Evolutionary conservation across 2,888 invertebrate species (phyloP), one percentile per base, ranked within the genome.

Genomic region (Standfussiana lucernea): DNA sequence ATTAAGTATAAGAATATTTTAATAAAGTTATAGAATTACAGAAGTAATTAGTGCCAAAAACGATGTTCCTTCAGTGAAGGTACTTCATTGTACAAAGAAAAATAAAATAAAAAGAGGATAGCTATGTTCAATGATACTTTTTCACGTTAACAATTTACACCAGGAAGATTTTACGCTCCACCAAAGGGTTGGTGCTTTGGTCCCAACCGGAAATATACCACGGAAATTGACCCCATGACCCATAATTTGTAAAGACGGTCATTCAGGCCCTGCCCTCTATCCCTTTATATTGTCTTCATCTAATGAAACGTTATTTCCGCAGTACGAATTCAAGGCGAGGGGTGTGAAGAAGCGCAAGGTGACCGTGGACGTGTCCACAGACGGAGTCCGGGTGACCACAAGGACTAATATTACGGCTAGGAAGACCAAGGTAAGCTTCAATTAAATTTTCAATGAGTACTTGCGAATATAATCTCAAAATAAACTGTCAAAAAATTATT

Each of bases 311-410:
- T 79, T 71, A 67, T 77, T 72, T 78, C 80, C 69, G 68, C 97
- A 99, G 99, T 99, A 99, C 96, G 99, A 99, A 96, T 99, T 99
- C 97, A 99, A 99, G 97, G 98, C 99, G 89, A 99, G 99, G 95
- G 99, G 99, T 75, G 98, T 99, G 93, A 99, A 99, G 97, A 99
- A 99, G 97, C 98, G 99, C 93, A 99, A 99, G 97, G 99, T 99
- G 91, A 98, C 98, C 79, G 97, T 99, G 86, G 98, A 99, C 90
- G 98, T 99, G 85, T 99, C 99, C 35, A 98, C 99, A 65, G 99
- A 99, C 88, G 99, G 99, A 37, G 98, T 99, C 80, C 98, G 98
- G 94, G 98, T 99, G 82, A 98, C 98, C 53, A 97, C 99, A 78
- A 97, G 98, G 94, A 98, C 98, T 95, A 98, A 98, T 94, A 97